Evolutionary conservation across 2,113 vertebrate genomes (phyloP), one percentile per base, ranked within the genome.

Genomic region (Hassar affinis): DNA sequence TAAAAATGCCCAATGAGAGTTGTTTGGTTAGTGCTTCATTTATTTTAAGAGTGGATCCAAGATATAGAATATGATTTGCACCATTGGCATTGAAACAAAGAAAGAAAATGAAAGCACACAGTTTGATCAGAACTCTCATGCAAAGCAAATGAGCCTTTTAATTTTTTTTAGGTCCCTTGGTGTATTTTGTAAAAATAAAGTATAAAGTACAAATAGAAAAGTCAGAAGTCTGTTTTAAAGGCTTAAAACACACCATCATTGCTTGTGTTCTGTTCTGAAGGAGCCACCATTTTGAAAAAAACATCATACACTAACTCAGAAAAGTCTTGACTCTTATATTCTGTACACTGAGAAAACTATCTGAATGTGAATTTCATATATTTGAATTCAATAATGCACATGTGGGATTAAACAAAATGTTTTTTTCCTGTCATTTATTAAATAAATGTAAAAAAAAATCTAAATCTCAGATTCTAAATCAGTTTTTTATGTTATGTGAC

Each of bases 1-100:
- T 71, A 71, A 71, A 71, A 71, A 66, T 0, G 1, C 12, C 68
- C 22, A n/a, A 47, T n/a, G 68, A 71, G 71, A 14, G 45, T 51
- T 51, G 45, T 51, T 49, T 49, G 71, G 45, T 74, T 27, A 75
- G 49, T 20, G 72, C n/a, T 51, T 75, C 72, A 52, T 51, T 52
- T 33, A 18, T 52, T 75, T 51, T 17, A 33, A 49, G 69, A 75
- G 9, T 75, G 49, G 49, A 52, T 20, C 27, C 10, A 11, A 17
- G 72, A 33, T 75, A 33, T 52, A 52, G 27, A 52, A 52, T 75
- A 52, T 52, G 72, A 52, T 52, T 52, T 52, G 27, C 47, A 52
- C 49, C 49, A 52, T 30, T 51, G 30, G n/a, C 30, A 52, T 33
- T 30, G 49, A 75, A 75, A 52, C 71, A 74, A 61, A 61, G 59